Percentiles rank a stretch among this genome's conserved stretches.
These are phyloP conservation scores for Atta texana DNA, from an alignment of 1,140 invertebrate genomes.

Conservation along the genomic window DNA sequence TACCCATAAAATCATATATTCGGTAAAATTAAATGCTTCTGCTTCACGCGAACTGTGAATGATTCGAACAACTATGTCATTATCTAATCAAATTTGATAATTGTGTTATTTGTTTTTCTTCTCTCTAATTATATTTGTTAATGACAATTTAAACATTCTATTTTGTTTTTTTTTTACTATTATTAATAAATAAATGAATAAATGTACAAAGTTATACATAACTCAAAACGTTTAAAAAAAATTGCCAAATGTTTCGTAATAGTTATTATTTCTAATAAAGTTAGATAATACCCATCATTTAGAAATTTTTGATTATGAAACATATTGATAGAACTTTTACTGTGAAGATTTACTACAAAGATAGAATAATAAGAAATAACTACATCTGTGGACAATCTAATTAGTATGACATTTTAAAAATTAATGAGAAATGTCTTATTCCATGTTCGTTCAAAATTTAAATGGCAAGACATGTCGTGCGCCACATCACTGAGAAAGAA, in stretches of 20 bases:
- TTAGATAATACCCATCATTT: neutral
- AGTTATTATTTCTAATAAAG: slow-evolving; percentile 13
- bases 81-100: slow-evolving; percentile 1
- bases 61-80: neutral
- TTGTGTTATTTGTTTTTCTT: neutral
- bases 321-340: slow-evolving; percentile 25
- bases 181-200: neutral
- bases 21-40: neutral
- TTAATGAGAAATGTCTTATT: neutral
- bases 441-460: neutral
- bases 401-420: slow-evolving; percentile 12
- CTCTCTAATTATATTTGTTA: neutral
- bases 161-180: neutral
- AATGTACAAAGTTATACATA: neutral
- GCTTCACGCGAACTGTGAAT: neutral
- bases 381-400: neutral
- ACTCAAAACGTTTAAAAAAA: neutral
- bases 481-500: neutral
- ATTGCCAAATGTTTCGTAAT: neutral
- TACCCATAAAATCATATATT: neutral
- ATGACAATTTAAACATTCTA: slow-evolving; percentile 1
- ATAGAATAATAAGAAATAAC: slow-evolving; percentile 15
- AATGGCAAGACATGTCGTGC: neutral
- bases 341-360: neutral
- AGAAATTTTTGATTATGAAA: slow-evolving; percentile 51